Conservation (phyloP, 2,113 vertebrate genomes). For the Zapus hudsonius region DNA sequence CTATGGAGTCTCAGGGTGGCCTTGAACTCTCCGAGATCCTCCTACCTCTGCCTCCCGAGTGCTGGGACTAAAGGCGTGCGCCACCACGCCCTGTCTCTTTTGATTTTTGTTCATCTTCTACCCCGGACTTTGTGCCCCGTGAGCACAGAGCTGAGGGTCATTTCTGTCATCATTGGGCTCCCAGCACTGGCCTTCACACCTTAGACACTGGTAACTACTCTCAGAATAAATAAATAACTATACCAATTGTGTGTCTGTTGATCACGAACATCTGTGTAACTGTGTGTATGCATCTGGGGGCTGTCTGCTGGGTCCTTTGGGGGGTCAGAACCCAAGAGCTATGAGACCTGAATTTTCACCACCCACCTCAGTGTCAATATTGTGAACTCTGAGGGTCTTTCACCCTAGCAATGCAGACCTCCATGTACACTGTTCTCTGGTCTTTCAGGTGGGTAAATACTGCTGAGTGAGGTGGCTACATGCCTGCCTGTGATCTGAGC, state of each 20-base stretch:
- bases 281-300: background rate
- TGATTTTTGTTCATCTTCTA: background rate
- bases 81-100: background rate
- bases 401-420: background rate
- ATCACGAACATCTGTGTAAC: background rate
- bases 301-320: background rate
- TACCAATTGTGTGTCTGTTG: background rate
- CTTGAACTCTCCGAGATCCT: too few relatives aligned
- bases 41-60: too few relatives aligned
- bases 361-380: too few relatives aligned
- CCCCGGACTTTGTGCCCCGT: background rate
- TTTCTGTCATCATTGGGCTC: background rate
- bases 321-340: background rate
- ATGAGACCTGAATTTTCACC: background rate
- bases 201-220: background rate
- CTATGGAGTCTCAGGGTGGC: background rate
- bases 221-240: background rate
- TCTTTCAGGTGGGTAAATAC: background rate
- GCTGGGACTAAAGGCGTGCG: too few relatives aligned
- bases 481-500: background rate
- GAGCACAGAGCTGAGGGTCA: background rate
- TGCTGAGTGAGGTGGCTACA: too few relatives aligned
- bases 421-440: background rate
- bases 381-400: background rate
- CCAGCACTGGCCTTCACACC: background rate